A percentile compares a stretch with the other conserved stretches of the same genome.
phyloP scores from a whole-genome alignment of 2,113 vertebrate genomes.

The Seriola quinqueradiata region DNA sequence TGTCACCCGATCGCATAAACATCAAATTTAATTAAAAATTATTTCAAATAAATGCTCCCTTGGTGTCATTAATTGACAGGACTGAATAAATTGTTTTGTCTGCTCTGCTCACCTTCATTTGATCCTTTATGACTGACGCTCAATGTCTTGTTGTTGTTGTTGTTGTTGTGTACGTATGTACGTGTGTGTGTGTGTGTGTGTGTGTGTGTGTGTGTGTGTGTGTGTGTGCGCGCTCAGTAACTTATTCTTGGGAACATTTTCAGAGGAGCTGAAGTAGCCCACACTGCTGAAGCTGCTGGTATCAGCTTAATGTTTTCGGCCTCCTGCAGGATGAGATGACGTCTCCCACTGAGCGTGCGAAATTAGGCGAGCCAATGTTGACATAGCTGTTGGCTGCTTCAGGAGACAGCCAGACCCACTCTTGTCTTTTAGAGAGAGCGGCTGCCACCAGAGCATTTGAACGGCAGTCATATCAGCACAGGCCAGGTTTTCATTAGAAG shows the following conservation, averaged over 20 bases:
- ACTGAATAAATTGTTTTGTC: not conserved
- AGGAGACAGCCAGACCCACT: slow-evolving; percentile 24
- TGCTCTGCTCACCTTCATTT: not conserved
- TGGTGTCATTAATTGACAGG: not conserved
- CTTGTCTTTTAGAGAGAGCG: slow-evolving; percentile 25
- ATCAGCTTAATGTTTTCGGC: slow-evolving; percentile 54
- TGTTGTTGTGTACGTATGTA: not conserved
- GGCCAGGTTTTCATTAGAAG: slow-evolving; percentile 18
- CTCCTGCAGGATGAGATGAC: slow-evolving; percentile 54
- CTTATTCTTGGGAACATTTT: slow-evolving; percentile 15
- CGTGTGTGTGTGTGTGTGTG: not conserved
- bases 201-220: not conserved
- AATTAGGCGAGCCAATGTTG: slow-evolving; percentile 56
- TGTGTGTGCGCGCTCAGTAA: not conserved
- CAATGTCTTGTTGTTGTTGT: not conserved
- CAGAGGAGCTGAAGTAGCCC: slow-evolving; percentile 9
- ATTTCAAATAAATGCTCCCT: not conserved
- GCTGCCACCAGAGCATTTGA: slow-evolving; percentile 3
- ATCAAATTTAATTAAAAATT: too few relatives aligned
- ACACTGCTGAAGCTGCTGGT: slow-evolving; percentile 30
- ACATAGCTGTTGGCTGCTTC: slow-evolving; percentile 53
- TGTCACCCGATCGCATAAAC: not conserved
- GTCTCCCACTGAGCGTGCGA: slow-evolving; percentile 64
- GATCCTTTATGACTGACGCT: not conserved
- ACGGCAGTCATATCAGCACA: not conserved